These are phyloP conservation scores for Sebastes ruberrimus DNA, from an alignment of 2,797 vertebrate species.

Conservation along the genomic window DNA sequence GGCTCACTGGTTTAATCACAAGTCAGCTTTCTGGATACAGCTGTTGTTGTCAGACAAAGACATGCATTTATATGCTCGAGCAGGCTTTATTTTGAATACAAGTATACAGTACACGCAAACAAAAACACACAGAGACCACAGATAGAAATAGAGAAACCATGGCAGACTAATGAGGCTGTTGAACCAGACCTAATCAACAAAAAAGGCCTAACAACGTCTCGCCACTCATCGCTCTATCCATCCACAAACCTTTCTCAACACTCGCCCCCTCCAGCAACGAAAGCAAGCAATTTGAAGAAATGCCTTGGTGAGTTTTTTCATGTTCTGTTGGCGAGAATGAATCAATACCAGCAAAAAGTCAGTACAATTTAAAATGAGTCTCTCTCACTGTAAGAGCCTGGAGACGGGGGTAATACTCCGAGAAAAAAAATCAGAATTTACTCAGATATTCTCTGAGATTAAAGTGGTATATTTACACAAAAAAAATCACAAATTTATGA, in stretches of 20 bases:
- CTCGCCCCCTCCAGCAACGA: slow-evolving; percentile 14
- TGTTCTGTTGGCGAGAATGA: slow-evolving; percentile 28
- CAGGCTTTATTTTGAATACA: slow-evolving; percentile 7
- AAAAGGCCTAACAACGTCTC: slow-evolving; percentile 31
- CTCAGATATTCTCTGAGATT: neutral
- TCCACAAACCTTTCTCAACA: neutral
- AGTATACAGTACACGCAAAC: neutral
- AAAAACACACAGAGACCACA: slow-evolving; percentile 2
- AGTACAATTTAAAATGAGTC: slow-evolving; percentile 48
- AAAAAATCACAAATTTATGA: neutral
- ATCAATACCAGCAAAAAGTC: slow-evolving; percentile 52
- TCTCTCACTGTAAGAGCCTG: slow-evolving; percentile 2
- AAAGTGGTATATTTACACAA: neutral
- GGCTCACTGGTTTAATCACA: neutral
- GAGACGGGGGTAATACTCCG: neutral
- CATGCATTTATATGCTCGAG: neutral
- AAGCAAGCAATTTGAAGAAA: slow-evolving; percentile 50
- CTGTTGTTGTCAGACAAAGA: slow-evolving; percentile 13
- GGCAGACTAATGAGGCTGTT: slow-evolving; percentile 47
- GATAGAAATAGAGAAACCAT: slow-evolving; percentile 9
- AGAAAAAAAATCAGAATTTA: neutral
- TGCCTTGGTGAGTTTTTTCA: slow-evolving; percentile 36
- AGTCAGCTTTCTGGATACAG: neutral
- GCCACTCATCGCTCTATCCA: slow-evolving; percentile 16
- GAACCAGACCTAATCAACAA: slow-evolving; percentile 55